These are phyloP conservation scores for Nerophis ophidion DNA, from an alignment of 2,113 vertebrate genomes.

Conservation along the genomic window DNA sequence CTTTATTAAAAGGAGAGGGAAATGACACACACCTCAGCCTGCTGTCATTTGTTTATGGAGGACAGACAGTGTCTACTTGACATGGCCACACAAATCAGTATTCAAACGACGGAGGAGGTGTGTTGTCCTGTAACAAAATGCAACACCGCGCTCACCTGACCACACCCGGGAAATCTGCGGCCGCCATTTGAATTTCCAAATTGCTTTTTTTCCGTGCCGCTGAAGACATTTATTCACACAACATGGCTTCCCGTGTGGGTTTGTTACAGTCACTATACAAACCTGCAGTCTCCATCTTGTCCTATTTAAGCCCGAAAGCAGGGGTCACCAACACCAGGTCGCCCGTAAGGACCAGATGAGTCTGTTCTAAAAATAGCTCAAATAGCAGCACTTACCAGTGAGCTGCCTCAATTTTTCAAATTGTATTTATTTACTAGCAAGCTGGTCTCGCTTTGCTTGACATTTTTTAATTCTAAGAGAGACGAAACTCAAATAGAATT, in stretches of 20 bases:
- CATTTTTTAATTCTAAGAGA: no score
- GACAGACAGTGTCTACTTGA: slow-evolving; percentile 71
- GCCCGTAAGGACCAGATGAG: no score
- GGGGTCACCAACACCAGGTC: no score
- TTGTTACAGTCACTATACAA: neutral
- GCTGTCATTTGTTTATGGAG: slow-evolving; percentile 68
- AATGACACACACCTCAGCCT: slow-evolving; percentile 40
- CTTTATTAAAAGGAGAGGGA: slow-evolving; percentile 74
- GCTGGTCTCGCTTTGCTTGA: no score
- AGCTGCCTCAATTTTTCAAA: no score
- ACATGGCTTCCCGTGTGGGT: no score
- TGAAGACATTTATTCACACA: slow-evolving; percentile 50
- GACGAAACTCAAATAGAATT: no score
- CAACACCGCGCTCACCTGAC: slow-evolving; percentile 52
- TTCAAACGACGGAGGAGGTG: slow-evolving; percentile 68
- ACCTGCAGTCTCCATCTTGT: no score
- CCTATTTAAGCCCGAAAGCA: no score
- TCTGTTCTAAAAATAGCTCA: no score
- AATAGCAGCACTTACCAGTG: no score
- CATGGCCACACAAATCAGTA: slow-evolving; percentile 74
- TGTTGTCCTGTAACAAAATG: slow-evolving; percentile 72
- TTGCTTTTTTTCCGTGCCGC: slow-evolving; percentile 36
- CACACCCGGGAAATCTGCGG: slow-evolving; percentile 72
- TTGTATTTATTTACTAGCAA: no score
- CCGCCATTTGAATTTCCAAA: slow-evolving; percentile 68